A percentile compares a stretch with the other conserved stretches of the same genome.
phyloP scores from a whole-genome alignment of 92 coral and sea anemone species.

The Hydrozoanthus gracilis region DNA sequence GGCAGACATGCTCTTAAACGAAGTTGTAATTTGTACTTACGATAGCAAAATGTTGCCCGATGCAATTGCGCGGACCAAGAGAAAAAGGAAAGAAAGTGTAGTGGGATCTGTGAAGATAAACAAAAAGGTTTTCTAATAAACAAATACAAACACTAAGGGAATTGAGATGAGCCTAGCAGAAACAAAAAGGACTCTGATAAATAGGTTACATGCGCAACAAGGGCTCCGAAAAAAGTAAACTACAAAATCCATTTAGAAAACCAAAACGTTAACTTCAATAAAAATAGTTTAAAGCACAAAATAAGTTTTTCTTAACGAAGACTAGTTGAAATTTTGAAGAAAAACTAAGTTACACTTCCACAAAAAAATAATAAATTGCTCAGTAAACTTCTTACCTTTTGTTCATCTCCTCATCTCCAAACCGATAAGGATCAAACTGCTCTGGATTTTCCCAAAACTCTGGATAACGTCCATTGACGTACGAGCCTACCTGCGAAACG shows the following conservation, averaged over 20 bases:
- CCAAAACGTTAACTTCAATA: no score
- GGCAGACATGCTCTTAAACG: not conserved
- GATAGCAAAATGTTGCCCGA: constrained; percentile 89
- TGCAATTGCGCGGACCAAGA: constrained; percentile 92
- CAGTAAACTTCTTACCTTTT: constrained; percentile 47
- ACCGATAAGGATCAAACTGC: constrained; percentile 84
- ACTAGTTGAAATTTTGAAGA: no score
- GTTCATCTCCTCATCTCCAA: constrained; percentile 69
- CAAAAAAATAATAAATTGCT: not conserved
- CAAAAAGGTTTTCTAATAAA: not conserved
- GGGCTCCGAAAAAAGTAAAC: no score
- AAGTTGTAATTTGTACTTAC: constrained; percentile 32
- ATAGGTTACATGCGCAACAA: no score
- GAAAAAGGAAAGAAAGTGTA: constrained; percentile 87
- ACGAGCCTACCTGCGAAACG: constrained; percentile 68
- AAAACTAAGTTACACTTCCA: not conserved
- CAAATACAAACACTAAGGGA: not conserved
- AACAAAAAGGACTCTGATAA: no score
- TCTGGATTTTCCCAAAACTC: constrained; percentile 85
- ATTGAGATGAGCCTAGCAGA: no score
- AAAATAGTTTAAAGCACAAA: no score
- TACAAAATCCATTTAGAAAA: no score
- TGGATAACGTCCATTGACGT: constrained; percentile 72
- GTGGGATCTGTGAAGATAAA: constrained; percentile 55
- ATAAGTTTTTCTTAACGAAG: no score